phyloP scores from a whole-genome alignment of 1,140 invertebrate genomes.

The Lasioglossum albipes region DNA sequence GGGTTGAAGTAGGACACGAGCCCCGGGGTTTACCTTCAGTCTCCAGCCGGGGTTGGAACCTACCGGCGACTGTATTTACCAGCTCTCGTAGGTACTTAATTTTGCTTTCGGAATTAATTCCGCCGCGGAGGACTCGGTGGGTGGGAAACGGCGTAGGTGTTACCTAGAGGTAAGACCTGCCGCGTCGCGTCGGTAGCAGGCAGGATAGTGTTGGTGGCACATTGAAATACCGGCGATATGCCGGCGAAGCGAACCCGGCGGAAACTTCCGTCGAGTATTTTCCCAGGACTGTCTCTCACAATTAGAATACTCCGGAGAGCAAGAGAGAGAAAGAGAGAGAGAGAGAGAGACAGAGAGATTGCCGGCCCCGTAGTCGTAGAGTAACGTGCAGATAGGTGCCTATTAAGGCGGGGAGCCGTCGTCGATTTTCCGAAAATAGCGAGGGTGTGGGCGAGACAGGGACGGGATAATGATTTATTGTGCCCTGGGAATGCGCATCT shows the following conservation, averaged over 20 bases:
- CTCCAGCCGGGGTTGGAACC: conserved; percentile 7
- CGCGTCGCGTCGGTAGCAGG: conserved; percentile 16
- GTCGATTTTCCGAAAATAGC: conserved; percentile 55
- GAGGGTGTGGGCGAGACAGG: conserved; percentile 21
- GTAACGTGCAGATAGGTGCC: conserved; percentile 60
- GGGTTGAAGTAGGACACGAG: conserved; percentile 25
- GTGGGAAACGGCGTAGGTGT: conserved; percentile 61
- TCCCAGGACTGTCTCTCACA: conserved; percentile 77
- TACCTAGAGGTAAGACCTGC: conserved; percentile 64
- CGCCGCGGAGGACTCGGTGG: conserved; percentile 46
- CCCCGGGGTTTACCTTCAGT: conserved; percentile 47
- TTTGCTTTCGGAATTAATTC: conserved; percentile 77
- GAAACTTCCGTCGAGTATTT: conserved; percentile 78
- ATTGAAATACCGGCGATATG: conserved; percentile 73
- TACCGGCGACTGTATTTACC: conserved; percentile 70
- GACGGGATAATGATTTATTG: conserved; percentile 46
- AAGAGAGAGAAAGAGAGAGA: too few species aligned
- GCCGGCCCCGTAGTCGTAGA: conserved; percentile 60
- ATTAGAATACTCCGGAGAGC: conserved; percentile 75
- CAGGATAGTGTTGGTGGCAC: conserved; percentile 69
- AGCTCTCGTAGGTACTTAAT: conserved; percentile 76
- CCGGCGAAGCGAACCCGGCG: conserved; percentile 63
- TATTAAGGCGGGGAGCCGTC: conserved; percentile 54
- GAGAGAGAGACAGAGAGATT: conserved; percentile 44
- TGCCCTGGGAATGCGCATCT: conserved; percentile 17